Evolutionary conservation across 2,888 invertebrate genomes (phyloP), one percentile per base, ranked within the genome.

Genomic region (Smittia sp.): DNA sequence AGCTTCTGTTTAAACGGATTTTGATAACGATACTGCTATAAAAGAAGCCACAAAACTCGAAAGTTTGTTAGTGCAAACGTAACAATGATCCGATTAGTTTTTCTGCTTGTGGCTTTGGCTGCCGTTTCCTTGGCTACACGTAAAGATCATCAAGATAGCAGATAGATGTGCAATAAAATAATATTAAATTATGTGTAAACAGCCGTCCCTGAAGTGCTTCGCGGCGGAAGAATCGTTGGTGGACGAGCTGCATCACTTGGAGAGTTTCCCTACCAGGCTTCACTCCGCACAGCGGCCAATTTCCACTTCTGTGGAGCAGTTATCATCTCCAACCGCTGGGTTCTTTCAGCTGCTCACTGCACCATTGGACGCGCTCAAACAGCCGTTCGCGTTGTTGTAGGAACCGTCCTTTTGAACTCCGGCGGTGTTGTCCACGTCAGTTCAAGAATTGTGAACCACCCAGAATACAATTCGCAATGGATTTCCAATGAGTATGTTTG

Each of bases 331-430:
- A 77, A 66, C 6, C 74, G 76, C 25, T 77, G 77, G 76, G 75
- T 78, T 13, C 65, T 78, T 1, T 77, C 78, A n/a, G 78, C 79
- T 24, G 79, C 78, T 58, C 78, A 78, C 74, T 79, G 79, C 66
- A 75, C 75, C 20, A 38, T 75, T 52, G 65, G 54, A n/a, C 74
- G 74, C 41, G 65, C 63, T 20, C 7, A 39, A 13, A 54, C 68
- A 18, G 58, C 58, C 11, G 72, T 74, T 9, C 70, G 75, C 18
- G 68, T 74, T 27, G 72, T 74, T 7, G 52, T 32, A 6, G 72
- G 72, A 7, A 41, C 72, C n/a, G 41, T 62, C n/a, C 7, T 22
- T 1, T 24, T 58, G n/a, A 72, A 62, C 15, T n/a, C 54, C 18
- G 58, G 62, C 1, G 72, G 46, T 13, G 15, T 62, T 13, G 1